phyloP scores from a whole-genome alignment of 2,888 invertebrate genomes.

The Lasius fuliginosus region DNA sequence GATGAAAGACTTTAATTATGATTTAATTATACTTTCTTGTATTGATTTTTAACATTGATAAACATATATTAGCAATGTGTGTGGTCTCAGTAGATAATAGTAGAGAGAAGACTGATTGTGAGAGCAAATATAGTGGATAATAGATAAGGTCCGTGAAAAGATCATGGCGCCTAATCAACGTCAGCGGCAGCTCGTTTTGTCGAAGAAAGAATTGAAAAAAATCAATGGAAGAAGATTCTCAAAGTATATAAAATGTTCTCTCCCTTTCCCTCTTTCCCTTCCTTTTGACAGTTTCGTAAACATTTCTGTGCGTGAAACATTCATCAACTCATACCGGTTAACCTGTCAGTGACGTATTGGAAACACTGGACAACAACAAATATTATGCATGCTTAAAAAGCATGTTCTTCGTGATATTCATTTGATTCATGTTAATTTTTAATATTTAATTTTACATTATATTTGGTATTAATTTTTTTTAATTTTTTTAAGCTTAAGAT shows the following conservation, averaged over 20 bases:
- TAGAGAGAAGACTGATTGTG: background rate
- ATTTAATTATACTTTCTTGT: background rate
- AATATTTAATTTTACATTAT: background rate
- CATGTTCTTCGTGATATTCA: background rate
- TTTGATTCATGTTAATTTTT: background rate
- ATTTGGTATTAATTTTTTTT: background rate
- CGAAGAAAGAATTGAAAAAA: constrained; percentile 83
- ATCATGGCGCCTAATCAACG: constrained; percentile 84
- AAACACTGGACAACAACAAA: background rate
- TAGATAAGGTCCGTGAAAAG: constrained; percentile 17
- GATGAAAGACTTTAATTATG: constrained; percentile 11
- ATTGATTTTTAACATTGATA: constrained; percentile 31
- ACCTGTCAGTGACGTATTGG: constrained; percentile 38
- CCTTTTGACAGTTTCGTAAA: background rate
- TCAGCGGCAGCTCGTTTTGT: constrained; percentile 81
- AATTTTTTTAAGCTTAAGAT: background rate
- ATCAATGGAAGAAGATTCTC: constrained; percentile 79
- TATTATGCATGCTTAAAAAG: background rate
- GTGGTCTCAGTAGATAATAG: background rate
- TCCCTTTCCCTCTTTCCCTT: constrained; percentile 9
- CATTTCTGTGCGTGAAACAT: background rate
- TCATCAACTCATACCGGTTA: constrained; percentile 56
- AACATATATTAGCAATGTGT: constrained; percentile 17
- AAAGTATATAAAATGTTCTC: constrained; percentile 76
- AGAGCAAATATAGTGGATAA: background rate